These are phyloP conservation scores for Theristicus caerulescens DNA, from an alignment of 2,113 vertebrate species.

Conservation along the genomic window DNA sequence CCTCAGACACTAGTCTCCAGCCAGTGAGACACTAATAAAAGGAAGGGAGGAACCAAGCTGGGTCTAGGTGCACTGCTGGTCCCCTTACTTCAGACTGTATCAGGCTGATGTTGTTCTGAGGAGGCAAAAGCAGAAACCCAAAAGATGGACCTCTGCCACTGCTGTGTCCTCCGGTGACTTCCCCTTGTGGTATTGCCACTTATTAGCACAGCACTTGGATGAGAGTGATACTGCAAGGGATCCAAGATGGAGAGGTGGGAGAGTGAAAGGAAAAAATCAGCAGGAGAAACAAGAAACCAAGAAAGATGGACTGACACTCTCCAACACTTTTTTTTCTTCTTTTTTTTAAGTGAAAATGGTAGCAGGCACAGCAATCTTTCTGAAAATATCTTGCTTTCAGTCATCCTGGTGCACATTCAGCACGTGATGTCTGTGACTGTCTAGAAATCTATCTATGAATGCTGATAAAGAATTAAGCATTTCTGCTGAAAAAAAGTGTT, in stretches of 20 bases:
- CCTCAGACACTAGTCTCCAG: background rate
- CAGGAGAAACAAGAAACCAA: background rate
- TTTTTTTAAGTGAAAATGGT: background rate
- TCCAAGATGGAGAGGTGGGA: background rate
- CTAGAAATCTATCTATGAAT: background rate
- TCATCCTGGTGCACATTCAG: background rate
- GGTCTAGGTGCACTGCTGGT: background rate
- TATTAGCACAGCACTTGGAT: background rate
- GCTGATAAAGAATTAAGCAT: background rate
- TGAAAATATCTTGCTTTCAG: background rate
- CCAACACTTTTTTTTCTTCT: rapidly evolving
- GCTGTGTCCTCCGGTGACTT: background rate
- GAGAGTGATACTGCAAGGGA: background rate
- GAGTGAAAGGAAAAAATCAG: background rate
- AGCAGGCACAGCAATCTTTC: background rate
- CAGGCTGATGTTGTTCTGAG: background rate
- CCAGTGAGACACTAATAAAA: background rate
- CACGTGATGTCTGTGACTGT: background rate
- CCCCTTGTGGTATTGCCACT: background rate
- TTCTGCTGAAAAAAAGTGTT: background rate
- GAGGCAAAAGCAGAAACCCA: background rate
- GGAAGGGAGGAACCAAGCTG: background rate
- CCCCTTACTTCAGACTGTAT: background rate
- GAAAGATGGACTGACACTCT: background rate
- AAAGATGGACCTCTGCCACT: background rate